These are phyloP conservation scores for Isoperla grammatica DNA, from an alignment of 2,888 invertebrate genomes.

Conservation along the genomic window DNA sequence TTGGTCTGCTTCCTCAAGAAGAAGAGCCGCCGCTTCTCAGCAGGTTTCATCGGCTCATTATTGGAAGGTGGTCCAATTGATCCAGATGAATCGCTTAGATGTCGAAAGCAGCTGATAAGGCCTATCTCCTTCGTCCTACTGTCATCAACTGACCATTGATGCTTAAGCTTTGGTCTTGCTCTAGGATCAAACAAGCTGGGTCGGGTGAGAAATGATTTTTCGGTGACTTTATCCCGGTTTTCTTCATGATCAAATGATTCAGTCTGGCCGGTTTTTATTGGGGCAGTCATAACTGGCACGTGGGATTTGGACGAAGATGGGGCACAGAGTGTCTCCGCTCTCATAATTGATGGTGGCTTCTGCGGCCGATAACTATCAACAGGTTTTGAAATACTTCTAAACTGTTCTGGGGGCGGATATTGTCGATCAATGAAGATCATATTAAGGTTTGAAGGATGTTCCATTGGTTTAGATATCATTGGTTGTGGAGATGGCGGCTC, in stretches of 20 bases:
- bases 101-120: constrained; percentile 10
- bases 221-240: constrained; percentile 28
- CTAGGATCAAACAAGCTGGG: constrained; percentile 25
- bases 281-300: too few species aligned
- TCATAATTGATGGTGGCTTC: too few species aligned
- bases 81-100: not conserved
- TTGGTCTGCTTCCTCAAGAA: constrained; percentile 41
- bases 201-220: constrained; percentile 22
- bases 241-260: constrained; percentile 31
- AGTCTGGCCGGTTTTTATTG: not conserved
- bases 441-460: not conserved
- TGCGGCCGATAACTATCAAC: too few species aligned
- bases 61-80: not conserved
- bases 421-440: too few species aligned
- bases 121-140: constrained; percentile 20
- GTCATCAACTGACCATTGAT: constrained; percentile 34
- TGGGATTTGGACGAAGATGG: too few species aligned
- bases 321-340: too few species aligned
- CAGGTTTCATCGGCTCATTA: constrained; percentile 23
- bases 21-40: constrained; percentile 37
- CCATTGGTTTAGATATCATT: not conserved
- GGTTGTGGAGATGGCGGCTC: not conserved
- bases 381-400: too few species aligned
- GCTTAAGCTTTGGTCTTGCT: constrained; percentile 31
- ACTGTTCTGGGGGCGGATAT: too few species aligned